Conservation (phyloP, 2,797 vertebrate species). For the Alcedo atthis region DNA sequence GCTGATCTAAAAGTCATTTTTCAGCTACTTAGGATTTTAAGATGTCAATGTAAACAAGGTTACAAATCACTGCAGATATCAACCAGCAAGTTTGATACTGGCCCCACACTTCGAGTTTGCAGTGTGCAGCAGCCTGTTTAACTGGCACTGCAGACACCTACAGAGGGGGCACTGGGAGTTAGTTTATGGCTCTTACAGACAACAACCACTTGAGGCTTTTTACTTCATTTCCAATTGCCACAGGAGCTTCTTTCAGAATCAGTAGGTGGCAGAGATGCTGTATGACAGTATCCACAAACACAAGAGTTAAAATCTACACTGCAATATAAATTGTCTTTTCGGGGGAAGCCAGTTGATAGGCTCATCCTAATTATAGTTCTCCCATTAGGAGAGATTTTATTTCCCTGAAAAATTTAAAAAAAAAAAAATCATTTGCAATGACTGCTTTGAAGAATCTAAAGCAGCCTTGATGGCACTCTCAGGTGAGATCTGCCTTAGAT, state of each 20-base stretch:
- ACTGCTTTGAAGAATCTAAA: background rate
- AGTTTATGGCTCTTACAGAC: background rate
- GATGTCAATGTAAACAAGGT: background rate
- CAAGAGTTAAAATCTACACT: background rate
- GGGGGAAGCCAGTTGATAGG: background rate
- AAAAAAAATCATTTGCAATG: background rate
- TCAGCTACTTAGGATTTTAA: background rate
- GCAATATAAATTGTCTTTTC: background rate
- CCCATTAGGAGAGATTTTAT: background rate
- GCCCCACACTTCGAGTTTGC: background rate
- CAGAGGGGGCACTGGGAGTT: background rate
- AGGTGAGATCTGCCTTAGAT: background rate
- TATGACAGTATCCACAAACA: background rate
- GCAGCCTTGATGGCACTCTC: background rate
- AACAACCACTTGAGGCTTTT: background rate
- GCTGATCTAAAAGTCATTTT: background rate
- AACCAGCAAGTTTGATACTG: background rate
- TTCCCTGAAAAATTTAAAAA: background rate
- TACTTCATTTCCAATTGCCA: background rate
- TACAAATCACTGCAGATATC: background rate
- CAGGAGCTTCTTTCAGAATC: background rate
- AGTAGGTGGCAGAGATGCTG: background rate
- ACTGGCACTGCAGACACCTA: background rate
- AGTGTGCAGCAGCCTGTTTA: background rate
- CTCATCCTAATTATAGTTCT: background rate